Conservation (phyloP, 2,113 vertebrate species). For the Trogon surrucura region DNA sequence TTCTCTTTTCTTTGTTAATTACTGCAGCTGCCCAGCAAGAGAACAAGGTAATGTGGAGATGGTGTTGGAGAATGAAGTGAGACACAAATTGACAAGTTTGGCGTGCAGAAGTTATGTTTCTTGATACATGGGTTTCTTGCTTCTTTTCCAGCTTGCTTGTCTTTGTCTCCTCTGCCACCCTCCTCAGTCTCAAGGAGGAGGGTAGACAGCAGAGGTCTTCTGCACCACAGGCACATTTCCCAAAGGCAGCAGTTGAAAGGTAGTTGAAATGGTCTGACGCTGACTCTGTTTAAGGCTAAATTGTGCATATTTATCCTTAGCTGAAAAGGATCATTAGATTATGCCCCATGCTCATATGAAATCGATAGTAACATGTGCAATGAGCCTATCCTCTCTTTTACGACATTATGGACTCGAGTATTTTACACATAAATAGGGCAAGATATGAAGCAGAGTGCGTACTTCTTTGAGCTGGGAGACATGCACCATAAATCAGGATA, state of each 20-base stretch:
- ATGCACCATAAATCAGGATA: constrained; percentile 70
- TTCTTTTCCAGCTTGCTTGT: background rate
- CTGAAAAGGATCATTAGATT: constrained; percentile 67
- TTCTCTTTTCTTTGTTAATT: background rate
- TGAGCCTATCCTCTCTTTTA: constrained; percentile 72
- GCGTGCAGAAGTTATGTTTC: background rate
- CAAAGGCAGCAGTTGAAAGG: constrained; percentile 9
- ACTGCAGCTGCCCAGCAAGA: background rate
- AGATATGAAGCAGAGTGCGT: constrained; percentile 55
- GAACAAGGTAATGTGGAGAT: background rate
- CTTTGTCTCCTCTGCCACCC: background rate
- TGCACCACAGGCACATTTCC: background rate
- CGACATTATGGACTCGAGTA: constrained; percentile 61
- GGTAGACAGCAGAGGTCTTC: background rate
- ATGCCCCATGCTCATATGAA: constrained; percentile 43
- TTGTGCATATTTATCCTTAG: constrained; percentile 69
- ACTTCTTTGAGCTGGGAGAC: constrained; percentile 61
- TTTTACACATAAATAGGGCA: constrained; percentile 68
- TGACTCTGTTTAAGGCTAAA: constrained; percentile 54
- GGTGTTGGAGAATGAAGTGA: background rate
- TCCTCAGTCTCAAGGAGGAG: background rate
- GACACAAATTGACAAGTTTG: background rate
- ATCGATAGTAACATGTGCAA: constrained; percentile 66
- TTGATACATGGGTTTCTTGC: background rate
- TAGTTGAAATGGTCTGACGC: background rate